Base-by-base conservation (phyloP, 2,888 invertebrate species). In the Ditula angustiorana region DNA sequence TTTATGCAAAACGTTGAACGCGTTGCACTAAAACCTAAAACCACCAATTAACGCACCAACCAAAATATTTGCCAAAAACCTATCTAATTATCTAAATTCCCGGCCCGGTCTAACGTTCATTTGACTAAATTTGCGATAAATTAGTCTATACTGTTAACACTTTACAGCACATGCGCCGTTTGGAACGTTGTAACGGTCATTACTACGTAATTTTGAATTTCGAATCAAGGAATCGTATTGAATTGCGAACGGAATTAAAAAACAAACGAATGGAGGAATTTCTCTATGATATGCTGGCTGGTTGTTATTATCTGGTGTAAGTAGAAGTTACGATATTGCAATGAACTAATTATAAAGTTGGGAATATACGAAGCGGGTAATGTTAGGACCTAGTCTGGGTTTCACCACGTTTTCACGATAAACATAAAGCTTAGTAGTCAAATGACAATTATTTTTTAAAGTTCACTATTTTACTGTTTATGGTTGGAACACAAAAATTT, bases 271-370 rank as follows among this genome's bases (percentile, higher is more conserved):
- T 37, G 8, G 1, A 37, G 2, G 19, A 10, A 41, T 8, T n/a
- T n/a, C n/a, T n/a, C n/a, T n/a, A n/a, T n/a, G n/a, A n/a, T n/a
- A n/a, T n/a, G n/a, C n/a, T n/a, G n/a, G 7, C 16, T 37, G 37
- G 13, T 37, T 23, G 44, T 21, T 23, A 11, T 46, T n/a, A 46
- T 46, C 23, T 46, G 4, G 7, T n/a, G n/a, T 24, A 7, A 24
- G 5, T 46, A n/a, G n/a, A 24, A 46, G 46, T 24, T 46, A 24
- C 24, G n/a, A 46, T 24, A 46, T 23, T 46, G 46, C 23, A 46
- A 24, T 46, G 23, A 23, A 23, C 46, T 46, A 46, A 46, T 46
- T 24, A 46, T 11, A 46, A 46, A 46, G 46, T 24, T 24, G 11
- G n/a, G 24, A 1, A 0, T 24, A n/a, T 10, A 46, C 46, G 10